A percentile compares a stretch with the other conserved stretches of the same genome.
Conservation (phyloP, 92 coral and sea anemone species). For the Pocillopora meandrina region DNA sequence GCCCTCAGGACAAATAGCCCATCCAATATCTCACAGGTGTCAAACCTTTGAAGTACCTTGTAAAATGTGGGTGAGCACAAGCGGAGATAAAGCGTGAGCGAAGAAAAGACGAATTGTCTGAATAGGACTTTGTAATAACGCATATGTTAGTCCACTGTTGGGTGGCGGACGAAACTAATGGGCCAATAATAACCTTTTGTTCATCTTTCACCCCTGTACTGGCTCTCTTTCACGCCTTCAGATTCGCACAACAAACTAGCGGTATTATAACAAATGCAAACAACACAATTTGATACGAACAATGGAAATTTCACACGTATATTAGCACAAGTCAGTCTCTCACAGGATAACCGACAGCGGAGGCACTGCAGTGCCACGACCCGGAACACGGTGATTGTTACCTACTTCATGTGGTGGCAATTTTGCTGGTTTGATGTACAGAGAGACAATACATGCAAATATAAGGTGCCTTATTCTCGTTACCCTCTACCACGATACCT, state of each 20-base stretch:
- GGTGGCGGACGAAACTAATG: conserved; percentile 33
- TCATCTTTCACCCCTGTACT: conserved; percentile 11
- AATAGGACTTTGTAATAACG: conserved; percentile 23
- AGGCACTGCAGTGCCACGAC: background rate
- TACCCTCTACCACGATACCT: background rate
- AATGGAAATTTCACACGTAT: background rate
- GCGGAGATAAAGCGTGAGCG: background rate
- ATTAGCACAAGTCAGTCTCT: background rate
- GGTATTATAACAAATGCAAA: conserved; percentile 1
- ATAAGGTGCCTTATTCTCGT: background rate
- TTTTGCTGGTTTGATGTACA: background rate
- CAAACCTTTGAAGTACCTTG: conserved; percentile 33
- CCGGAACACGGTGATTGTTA: background rate
- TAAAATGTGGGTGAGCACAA: background rate
- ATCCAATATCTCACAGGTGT: conserved; percentile 11
- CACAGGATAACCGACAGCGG: background rate
- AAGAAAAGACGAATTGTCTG: conserved; percentile 26
- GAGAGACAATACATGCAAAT: too few species aligned
- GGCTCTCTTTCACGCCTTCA: conserved; percentile 10
- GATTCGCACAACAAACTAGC: conserved; percentile 23
- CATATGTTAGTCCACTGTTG: conserved; percentile 5
- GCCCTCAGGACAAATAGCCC: conserved; percentile 4
- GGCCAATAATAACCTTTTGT: conserved; percentile 30
- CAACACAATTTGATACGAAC: conserved; percentile 1
- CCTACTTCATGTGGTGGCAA: background rate